Evolutionary conservation across 2,113 vertebrate species (phyloP).

Genomic region (Ammodytes dubius): DNA sequence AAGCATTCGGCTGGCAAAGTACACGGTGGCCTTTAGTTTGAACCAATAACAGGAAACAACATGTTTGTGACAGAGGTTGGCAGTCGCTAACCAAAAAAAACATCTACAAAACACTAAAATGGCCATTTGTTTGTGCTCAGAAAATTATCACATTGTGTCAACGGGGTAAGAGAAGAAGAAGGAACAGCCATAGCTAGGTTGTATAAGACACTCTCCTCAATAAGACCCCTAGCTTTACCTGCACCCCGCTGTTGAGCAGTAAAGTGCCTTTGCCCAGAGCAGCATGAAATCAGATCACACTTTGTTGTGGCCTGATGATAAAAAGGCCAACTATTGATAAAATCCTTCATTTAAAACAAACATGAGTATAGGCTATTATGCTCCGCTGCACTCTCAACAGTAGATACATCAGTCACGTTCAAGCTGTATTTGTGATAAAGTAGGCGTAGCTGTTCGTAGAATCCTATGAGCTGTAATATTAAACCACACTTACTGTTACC

Average conservation of each 20-base stretch:
- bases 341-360: not conserved
- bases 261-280: not conserved
- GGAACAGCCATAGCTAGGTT: not conserved
- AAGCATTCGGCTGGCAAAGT: not conserved
- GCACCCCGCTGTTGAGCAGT: not conserved
- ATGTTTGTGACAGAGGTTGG: not conserved
- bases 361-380: not conserved
- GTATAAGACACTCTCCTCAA: too few species aligned
- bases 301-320: not conserved
- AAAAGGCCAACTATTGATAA: not conserved
- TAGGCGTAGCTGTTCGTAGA: not conserved
- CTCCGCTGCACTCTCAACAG: not conserved
- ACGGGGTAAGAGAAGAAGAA: not conserved
- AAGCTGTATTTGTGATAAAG: not conserved
- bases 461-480: not conserved
- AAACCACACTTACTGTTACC: too few species aligned
- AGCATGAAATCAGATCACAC: not conserved
- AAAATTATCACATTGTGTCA: too few species aligned
- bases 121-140: too few species aligned
- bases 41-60: not conserved
- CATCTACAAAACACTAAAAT: too few species aligned
- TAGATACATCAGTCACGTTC: not conserved
- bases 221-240: not conserved
- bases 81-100: not conserved
- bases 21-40: not conserved